Evolutionary conservation across 2,888 invertebrate species (phyloP).

Genomic region (Pycnomerus fuliginosus): DNA sequence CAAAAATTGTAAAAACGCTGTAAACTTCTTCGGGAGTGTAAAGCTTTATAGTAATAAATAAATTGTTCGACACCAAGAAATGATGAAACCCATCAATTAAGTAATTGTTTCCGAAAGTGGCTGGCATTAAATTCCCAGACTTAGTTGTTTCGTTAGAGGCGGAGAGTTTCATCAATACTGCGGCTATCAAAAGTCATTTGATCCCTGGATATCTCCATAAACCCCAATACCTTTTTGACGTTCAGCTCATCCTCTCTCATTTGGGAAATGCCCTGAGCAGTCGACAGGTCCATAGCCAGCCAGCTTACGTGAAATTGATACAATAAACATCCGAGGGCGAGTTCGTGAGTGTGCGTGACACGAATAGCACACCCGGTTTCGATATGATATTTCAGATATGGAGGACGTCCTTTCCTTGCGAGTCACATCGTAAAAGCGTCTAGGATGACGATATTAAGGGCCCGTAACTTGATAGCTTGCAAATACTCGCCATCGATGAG

Average conservation of each 20-base stretch:
- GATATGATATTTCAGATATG: slow-evolving; percentile 19
- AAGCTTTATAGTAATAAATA: too few relatives aligned
- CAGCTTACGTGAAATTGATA: slow-evolving; percentile 44
- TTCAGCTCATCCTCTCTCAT: slow-evolving; percentile 39
- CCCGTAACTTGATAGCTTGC: slow-evolving; percentile 23
- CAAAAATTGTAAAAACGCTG: too few relatives aligned
- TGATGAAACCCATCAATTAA: too few relatives aligned
- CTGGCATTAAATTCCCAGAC: too few relatives aligned
- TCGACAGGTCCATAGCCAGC: slow-evolving; percentile 31
- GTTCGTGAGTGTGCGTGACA: slow-evolving; percentile 37
- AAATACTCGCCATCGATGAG: slow-evolving; percentile 36
- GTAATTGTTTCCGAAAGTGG: too few relatives aligned
- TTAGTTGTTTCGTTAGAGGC: too few relatives aligned
- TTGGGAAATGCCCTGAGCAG: slow-evolving; percentile 38
- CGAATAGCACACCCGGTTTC: slow-evolving; percentile 29
- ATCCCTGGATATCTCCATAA: slow-evolving; percentile 38
- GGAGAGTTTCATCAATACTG: slow-evolving; percentile 29
- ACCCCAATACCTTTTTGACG: slow-evolving; percentile 41
- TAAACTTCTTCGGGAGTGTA: too few relatives aligned
- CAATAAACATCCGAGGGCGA: slow-evolving; percentile 45
- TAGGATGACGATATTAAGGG: slow-evolving; percentile 15
- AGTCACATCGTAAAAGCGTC: slow-evolving; percentile 17
- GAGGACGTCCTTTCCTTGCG: slow-evolving; percentile 9
- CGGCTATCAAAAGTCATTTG: slow-evolving; percentile 35
- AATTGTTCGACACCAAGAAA: too few relatives aligned